phyloP scores from a whole-genome alignment of 1,140 invertebrate genomes.

The Choristoneura fumiferana region DNA sequence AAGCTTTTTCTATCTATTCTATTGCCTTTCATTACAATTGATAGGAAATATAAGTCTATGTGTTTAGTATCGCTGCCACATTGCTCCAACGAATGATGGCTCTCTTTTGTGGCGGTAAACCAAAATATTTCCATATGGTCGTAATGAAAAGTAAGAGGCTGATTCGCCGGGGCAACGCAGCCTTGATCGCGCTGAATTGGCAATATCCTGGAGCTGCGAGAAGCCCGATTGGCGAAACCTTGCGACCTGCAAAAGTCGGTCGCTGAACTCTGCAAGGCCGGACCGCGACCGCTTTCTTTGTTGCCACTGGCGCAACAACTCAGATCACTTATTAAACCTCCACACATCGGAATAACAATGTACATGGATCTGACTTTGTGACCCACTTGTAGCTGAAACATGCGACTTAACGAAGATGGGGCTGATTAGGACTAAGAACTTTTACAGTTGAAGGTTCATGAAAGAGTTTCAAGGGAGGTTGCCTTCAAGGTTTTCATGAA shows the following conservation, averaged over 20 bases:
- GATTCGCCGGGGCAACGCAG: conserved; percentile 42
- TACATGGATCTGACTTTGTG: conserved; percentile 23
- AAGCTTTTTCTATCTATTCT: no score
- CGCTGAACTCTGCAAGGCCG: conserved; percentile 73
- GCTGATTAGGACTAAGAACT: neutral
- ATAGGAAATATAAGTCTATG: no score
- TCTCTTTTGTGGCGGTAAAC: neutral
- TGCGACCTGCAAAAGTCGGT: conserved; percentile 74
- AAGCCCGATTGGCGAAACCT: conserved; percentile 76
- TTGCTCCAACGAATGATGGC: no score
- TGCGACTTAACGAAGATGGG: no score
- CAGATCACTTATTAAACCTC: conserved; percentile 66
- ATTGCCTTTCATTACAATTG: no score
- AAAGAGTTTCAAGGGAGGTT: no score
- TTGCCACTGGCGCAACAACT: conserved; percentile 68
- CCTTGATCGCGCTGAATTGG: conserved; percentile 73
- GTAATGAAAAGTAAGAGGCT: conserved; percentile 65
- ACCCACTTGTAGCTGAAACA: neutral
- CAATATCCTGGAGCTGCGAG: conserved; percentile 75
- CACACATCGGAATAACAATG: conserved; percentile 61
- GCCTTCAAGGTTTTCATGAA: no score
- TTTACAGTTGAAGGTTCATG: neutral
- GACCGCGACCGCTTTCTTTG: conserved; percentile 71
- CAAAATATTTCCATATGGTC: conserved; percentile 33
- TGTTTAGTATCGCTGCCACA: no score